Evolutionary conservation across 2,797 vertebrate genomes (phyloP), one percentile per base, ranked within the genome.

Genomic region (Aldrovandia affinis): DNA sequence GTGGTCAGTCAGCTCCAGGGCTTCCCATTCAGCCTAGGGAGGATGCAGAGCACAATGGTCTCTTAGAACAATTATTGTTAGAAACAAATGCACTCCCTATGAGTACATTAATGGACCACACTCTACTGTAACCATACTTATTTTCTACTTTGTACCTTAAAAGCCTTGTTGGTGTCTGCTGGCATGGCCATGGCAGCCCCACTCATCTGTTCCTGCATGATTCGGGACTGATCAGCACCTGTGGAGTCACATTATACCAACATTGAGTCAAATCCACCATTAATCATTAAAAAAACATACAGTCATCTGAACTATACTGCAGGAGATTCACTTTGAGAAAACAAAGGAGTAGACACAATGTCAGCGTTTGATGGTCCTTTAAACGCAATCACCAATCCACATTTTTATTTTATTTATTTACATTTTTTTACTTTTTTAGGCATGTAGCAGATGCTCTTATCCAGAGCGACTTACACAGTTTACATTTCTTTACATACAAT

Each of bases 131-230:
- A 22, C 4, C 50, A 20, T n/a, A 20, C 57, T 52, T 8, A 14
- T 54, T 73, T 25, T 42, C 10, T 80, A 28, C 20, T 81, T 30
- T n/a, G 75, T 93, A 99, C 98, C 97, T 99, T 99, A 89, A 99
- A 99, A 47, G 98, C 98, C 95, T 99, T 99, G 93, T 99, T 99
- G 82, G 98, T 98, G 79, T 99, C 98, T 73, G 98, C 98, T 50
- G 98, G 98, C 98, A 99, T 99, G 85, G 98, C 98, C 98, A 99
- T 98, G 65, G 98, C 98, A 47, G 98, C 98, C 10, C 98, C 98
- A 0, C 98, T 99, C 98, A 99, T 99, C 93, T 99, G 98, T 88
- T 99, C 98, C 90, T 99, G 98, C 98, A 99, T 99, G 91, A 99
- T 97, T 83, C 98, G 96, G 0, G 98, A 99, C 90, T 99, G 98